Conservation (phyloP, 2,797 vertebrate species). For the Acanthopagrus latus region DNA sequence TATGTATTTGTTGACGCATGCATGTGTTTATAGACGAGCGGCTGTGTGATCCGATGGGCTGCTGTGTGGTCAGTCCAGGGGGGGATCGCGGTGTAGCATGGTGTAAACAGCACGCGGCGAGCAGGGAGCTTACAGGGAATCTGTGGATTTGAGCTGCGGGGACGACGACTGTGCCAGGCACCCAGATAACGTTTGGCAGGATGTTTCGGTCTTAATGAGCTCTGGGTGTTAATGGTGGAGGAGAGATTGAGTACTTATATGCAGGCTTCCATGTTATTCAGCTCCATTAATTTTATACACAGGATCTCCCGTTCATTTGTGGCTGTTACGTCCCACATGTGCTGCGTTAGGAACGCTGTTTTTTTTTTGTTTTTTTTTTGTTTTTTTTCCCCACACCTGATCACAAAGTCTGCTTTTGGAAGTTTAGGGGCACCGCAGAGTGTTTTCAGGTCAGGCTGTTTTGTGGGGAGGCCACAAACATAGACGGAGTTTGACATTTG, state of each 20-base stretch:
- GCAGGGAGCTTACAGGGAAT: conserved; percentile 57
- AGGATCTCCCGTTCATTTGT: neutral
- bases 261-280: conserved; percentile 13
- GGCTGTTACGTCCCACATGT: neutral
- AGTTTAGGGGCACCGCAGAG: neutral
- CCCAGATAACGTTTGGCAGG: conserved; percentile 56
- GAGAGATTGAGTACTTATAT: neutral
- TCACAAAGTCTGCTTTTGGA: neutral
- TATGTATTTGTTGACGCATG: neutral
- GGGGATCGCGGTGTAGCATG: conserved; percentile 54
- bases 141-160: conserved; percentile 52
- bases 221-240: conserved; percentile 34
- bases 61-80: conserved; percentile 51
- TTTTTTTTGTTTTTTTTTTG: neutral
- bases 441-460: too few species aligned
- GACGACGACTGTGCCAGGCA: conserved; percentile 32
- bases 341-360: neutral
- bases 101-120: conserved; percentile 54
- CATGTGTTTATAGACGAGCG: neutral
- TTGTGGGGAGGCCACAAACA: neutral
- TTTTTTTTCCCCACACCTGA: too few species aligned
- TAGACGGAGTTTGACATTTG: too few species aligned
- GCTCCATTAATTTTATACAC: neutral
- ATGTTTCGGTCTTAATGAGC: conserved; percentile 55
- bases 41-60: conserved; percentile 37